phyloP scores from a whole-genome alignment of 2,888 invertebrate species.

The Pristionchus mayeri region DNA sequence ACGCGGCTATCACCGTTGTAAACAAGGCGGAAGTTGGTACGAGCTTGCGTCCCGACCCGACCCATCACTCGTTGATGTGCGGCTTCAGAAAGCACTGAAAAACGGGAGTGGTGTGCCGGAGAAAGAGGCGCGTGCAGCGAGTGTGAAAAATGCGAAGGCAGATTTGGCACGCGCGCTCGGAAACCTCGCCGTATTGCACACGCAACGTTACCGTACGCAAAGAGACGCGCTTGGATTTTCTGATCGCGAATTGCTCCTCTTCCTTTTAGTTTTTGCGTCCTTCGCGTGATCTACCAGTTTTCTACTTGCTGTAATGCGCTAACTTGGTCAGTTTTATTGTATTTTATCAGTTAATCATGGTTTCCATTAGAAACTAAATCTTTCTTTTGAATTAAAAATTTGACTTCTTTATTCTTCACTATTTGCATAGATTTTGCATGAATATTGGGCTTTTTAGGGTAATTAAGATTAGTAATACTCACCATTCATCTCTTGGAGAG shows the following conservation, averaged over 20 bases:
- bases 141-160: slow-evolving; percentile 42
- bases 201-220: background rate
- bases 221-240: too few species aligned
- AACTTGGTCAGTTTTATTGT: background rate
- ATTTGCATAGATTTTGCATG: too few species aligned
- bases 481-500: background rate
- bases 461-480: background rate
- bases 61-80: slow-evolving; percentile 32
- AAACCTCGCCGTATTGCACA: slow-evolving; percentile 6
- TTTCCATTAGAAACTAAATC: too few species aligned
- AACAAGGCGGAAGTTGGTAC: slow-evolving; percentile 22
- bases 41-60: background rate
- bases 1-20: background rate
- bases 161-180: slow-evolving; percentile 34
- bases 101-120: slow-evolving; percentile 12
- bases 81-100: background rate
- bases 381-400: too few species aligned
- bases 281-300: background rate
- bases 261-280: background rate
- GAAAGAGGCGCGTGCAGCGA: slow-evolving; percentile 1
- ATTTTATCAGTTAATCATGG: too few species aligned
- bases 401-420: too few species aligned
- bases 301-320: background rate
- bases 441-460: too few species aligned
- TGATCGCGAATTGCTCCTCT: background rate